Evolutionary conservation across 2,113 vertebrate genomes (phyloP).

Genomic region (Collichthys lucidus): DNA sequence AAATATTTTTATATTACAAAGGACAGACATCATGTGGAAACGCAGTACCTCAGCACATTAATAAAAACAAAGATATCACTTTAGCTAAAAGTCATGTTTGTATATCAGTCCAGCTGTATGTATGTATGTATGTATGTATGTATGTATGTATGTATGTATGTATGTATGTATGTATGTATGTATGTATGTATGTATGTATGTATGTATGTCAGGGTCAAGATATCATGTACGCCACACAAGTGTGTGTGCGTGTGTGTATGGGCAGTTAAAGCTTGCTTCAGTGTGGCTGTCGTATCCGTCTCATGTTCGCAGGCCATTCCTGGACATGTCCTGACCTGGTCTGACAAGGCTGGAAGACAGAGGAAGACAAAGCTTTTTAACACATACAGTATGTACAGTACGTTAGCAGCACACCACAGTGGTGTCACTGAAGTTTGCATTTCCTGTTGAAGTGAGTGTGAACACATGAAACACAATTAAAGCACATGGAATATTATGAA

Average conservation of each 20-base stretch:
- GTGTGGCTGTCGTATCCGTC: slow-evolving; percentile 4
- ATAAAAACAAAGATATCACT: background rate
- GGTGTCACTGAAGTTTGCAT: background rate
- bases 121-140: background rate
- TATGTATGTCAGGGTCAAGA: background rate
- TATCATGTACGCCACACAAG: background rate
- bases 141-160: background rate
- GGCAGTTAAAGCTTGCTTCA: slow-evolving; percentile 23
- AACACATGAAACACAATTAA: background rate
- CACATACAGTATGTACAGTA: background rate
- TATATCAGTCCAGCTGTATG: background rate
- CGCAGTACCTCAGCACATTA: background rate
- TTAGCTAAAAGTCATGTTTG: background rate
- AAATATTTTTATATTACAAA: slow-evolving; percentile 10
- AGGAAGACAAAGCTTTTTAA: slow-evolving; percentile 29
- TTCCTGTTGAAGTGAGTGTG: background rate
- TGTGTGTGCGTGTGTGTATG: slow-evolving; percentile 18
- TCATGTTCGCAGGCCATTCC: slow-evolving; percentile 31
- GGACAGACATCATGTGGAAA: background rate
- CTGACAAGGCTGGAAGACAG: slow-evolving; percentile 41
- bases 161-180: background rate
- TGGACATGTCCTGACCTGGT: slow-evolving; percentile 50
- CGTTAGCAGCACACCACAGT: background rate
- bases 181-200: background rate
- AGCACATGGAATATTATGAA: background rate